Conservation (phyloP, 2,113 vertebrate genomes). For the Ictalurus furcatus region DNA sequence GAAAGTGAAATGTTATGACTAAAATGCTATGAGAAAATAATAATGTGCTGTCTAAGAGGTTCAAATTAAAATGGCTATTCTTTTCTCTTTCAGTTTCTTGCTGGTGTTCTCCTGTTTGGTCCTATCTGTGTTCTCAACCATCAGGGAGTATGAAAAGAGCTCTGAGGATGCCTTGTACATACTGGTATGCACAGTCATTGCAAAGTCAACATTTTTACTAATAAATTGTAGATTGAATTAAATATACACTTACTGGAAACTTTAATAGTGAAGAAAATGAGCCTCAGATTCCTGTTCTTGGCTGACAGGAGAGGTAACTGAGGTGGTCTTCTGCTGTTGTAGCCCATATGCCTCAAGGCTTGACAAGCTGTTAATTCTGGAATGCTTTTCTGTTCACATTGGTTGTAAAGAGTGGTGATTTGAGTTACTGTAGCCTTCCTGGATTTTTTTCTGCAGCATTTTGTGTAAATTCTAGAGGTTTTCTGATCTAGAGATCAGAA, state of each 20-base stretch:
- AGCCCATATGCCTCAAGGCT: neutral
- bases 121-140: conserved; percentile 95
- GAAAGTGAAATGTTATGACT: neutral
- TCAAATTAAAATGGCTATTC: neutral
- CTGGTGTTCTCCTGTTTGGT: conserved; percentile 97
- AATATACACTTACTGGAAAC: neutral
- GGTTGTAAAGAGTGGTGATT: neutral
- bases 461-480: neutral
- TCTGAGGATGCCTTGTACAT: conserved; percentile 96
- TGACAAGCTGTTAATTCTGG: neutral
- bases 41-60: neutral
- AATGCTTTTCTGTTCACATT: neutral
- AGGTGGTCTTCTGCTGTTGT: neutral
- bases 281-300: neutral
- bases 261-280: neutral
- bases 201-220: neutral
- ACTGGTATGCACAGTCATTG: conserved; percentile 75
- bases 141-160: conserved; percentile 95
- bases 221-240: neutral
- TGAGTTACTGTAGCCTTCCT: neutral
- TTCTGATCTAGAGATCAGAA: neutral
- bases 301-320: neutral
- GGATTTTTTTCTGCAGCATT: neutral
- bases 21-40: neutral
- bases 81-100: conserved; percentile 79